Base-by-base conservation (phyloP, 2,113 vertebrate species). In the Actinemys pallida region DNA sequence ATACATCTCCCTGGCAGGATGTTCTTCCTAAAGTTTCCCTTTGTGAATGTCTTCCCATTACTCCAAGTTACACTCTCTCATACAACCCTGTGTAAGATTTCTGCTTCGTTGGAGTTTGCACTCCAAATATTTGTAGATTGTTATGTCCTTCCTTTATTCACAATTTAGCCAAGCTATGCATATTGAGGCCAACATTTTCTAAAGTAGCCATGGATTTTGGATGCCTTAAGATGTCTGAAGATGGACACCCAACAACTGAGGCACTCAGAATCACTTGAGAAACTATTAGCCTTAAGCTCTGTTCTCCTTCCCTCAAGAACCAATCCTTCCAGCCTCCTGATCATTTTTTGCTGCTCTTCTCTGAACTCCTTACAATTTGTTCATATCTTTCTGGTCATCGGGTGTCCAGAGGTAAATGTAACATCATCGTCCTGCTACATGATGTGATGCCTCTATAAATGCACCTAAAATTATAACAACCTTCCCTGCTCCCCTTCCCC, bases 91-190 rank as follows among this genome's bases (percentile, higher is more conserved):
- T 39, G 6, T 65, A 65, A 35, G 31, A 65, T 65, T n/a, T 69
- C 81, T 86, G 94, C 89, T 88, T 22, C 47, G 57, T 35, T 54
- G 65, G 87, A 75, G 65, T 90, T 94, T 82, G 81, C 39, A 56
- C 87, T 50, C 87, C 54, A 52, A 87, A 79, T 7, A 29, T 22
- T 13, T 20, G 45, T 52, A 52, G 91, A 29, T 86, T 93, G 42
- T 93, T 89, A 76, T 27, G 19, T 52, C 62, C 62, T n/a, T 65
- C 59, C 82, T 76, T 49, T 53, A 82, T 35, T 62, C 20, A 50
- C 45, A 83, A 75, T 42, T 81, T 54, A n/a, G 14, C 8, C 47
- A 11, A 20, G 84, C 79, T 72, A 29, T 22, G 78, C 78, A 75
- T 76, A 89, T 45, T 25, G 52, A 49, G 42, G 31, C 17, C 22